Evolutionary conservation across 2,113 vertebrate genomes (phyloP), one percentile per base, ranked within the genome.

Genomic region (Ctenomys sociabilis): DNA sequence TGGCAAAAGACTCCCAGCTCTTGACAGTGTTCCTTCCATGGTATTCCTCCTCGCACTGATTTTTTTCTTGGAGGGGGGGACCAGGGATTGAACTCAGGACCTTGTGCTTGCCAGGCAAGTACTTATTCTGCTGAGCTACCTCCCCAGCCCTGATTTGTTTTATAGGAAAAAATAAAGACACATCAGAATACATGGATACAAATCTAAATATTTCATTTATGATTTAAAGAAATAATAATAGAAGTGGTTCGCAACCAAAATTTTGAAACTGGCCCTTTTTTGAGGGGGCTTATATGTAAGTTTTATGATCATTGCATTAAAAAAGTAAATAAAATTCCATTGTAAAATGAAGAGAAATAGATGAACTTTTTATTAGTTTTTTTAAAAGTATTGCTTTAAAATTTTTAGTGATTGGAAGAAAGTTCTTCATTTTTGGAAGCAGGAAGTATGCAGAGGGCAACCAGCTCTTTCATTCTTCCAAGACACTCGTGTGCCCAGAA

Each of bases 391-490:
- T 72, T 84, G n/a, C 45, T 93, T 30, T 89, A 82, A 81, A 92
- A 37, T 54, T 64, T 64, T 94, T 63, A 95, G 37, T 11, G 35
- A 93, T 32, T 54, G 64, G 77, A 77, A n/a, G 28, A 81, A 64
- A 75, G 9, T 21, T 54, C 17, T 95, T 88, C 10, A 32, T 66
- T 57, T 35, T 96, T 95, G 90, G 72, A 83, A 92, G 82, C 16
- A 78, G 43, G 40, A 82, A 88, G 21, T 0, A 3, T 5, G 30
- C 30, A 72, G 59, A 57, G 52, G 43, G 26, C 37, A 32, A 37
- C 95, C 17, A 49, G 72, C 49, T 40, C 24, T 26, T 30, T 45
- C 88, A 52, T 84, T 92, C 16, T 72, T 73, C 94, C 17, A 45
- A 81, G 54, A 52, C 32, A 59, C 45, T 17, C 1, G 2, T 0